Percentiles rank a stretch among this genome's conserved stretches.
Evolutionary conservation across 1,140 invertebrate species (phyloP).

Genomic region (Plectus sambesii): DNA sequence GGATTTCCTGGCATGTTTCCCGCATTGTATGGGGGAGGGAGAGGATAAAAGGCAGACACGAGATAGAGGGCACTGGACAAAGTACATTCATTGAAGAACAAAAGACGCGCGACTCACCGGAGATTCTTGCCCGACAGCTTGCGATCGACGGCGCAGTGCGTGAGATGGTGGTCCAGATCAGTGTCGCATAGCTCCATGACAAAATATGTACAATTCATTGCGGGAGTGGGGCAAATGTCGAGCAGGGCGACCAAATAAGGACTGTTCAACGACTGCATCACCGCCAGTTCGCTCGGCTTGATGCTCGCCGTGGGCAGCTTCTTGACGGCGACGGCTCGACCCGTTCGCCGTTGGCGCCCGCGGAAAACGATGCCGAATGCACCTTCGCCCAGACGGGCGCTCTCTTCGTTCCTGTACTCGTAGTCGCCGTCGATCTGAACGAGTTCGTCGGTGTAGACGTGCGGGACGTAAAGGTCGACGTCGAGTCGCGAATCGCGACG

Average conservation of each 20-base stretch:
- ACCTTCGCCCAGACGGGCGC: slow-evolving; percentile 25
- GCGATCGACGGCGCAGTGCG: slow-evolving; percentile 13
- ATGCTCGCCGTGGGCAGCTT: slow-evolving; percentile 17
- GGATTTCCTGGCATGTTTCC: neutral
- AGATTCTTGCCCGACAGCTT: slow-evolving; percentile 19
- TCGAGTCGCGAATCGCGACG: no score
- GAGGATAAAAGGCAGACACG: no score
- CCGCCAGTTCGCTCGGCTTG: slow-evolving; percentile 24
- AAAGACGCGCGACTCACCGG: no score
- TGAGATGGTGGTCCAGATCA: slow-evolving; percentile 34
- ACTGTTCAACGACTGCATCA: slow-evolving; percentile 24
- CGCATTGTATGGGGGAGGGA: no score
- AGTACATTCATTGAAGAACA: no score
- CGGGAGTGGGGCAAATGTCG: slow-evolving; percentile 34
- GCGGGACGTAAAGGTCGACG: no score
- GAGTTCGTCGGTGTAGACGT: slow-evolving; percentile 14
- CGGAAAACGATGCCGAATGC: slow-evolving; percentile 31
- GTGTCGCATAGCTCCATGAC: slow-evolving; percentile 38
- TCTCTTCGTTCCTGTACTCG: slow-evolving; percentile 23
- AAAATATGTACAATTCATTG: slow-evolving; percentile 26
- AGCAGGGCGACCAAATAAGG: slow-evolving; percentile 29
- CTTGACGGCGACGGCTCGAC: slow-evolving; percentile 22
- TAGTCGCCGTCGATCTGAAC: slow-evolving; percentile 19
- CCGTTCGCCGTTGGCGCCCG: slow-evolving; percentile 13
- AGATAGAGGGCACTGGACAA: no score